Percentiles rank a stretch among this genome's conserved stretches.
Conservation (phyloP, 2,888 invertebrate species). For the Synergus laeviventris region DNA sequence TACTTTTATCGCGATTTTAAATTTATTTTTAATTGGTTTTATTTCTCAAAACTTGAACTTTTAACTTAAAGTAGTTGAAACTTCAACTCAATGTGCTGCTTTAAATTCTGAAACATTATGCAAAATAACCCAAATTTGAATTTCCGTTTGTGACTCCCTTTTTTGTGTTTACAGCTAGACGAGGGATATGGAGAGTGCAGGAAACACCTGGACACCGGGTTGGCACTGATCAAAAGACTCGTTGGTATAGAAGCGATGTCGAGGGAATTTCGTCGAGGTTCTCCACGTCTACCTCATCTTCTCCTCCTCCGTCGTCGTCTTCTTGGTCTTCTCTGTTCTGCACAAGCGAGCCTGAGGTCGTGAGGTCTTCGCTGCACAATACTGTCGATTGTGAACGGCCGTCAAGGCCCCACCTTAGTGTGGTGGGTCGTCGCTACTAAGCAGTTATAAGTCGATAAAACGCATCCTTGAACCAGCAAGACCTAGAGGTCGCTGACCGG, state of each 20-base stretch:
- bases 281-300: conserved; percentile 41
- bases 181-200: conserved; percentile 49
- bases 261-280: conserved; percentile 49
- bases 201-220: conserved; percentile 30
- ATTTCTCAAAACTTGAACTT: too few relatives aligned
- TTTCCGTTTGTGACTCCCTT: conserved; percentile 12
- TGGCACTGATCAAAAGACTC: conserved; percentile 3
- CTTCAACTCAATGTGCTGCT: too few relatives aligned
- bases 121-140: not conserved
- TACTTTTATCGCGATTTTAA: too few relatives aligned
- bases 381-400: conserved; percentile 10
- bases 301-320: conserved; percentile 37
- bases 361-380: conserved; percentile 21
- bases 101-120: too few relatives aligned
- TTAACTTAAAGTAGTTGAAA: too few relatives aligned
- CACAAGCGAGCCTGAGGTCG: conserved; percentile 38
- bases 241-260: conserved; percentile 47
- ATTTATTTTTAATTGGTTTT: too few relatives aligned
- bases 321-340: conserved; percentile 33
- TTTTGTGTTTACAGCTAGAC: conserved; percentile 53
- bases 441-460: conserved; percentile 14
- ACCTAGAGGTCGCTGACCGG: not conserved
- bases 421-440: conserved; percentile 5
- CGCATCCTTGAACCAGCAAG: not conserved
- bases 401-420: conserved; percentile 2